Conservation (phyloP, 2,797 vertebrate genomes). For the Spheniscus humboldti region DNA sequence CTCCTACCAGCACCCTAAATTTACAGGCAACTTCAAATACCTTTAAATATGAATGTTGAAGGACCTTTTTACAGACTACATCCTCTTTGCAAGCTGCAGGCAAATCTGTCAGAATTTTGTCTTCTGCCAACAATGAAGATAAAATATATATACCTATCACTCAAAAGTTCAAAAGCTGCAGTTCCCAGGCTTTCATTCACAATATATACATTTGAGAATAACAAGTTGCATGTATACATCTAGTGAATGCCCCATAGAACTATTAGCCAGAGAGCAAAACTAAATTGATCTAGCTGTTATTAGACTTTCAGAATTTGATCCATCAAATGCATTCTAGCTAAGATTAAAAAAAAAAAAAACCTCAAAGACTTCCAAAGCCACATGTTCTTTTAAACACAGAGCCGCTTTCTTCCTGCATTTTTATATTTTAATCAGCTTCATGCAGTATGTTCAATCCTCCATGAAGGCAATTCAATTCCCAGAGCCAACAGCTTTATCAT, state of each 20-base stretch:
- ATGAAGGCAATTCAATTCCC: constrained; percentile 12
- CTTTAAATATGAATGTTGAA: constrained; percentile 8
- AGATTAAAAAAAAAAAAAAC: not conserved
- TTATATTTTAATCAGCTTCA: constrained; percentile 45
- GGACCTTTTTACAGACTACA: constrained; percentile 14
- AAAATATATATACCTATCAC: not conserved
- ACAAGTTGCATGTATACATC: not conserved
- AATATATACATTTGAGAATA: not conserved
- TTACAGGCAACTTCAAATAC: constrained; percentile 11
- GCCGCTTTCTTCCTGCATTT: not conserved
- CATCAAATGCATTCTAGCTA: not conserved
- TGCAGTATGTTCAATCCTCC: not conserved
- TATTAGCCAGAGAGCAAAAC: not conserved
- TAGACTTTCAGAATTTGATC: not conserved
- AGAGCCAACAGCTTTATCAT: not conserved
- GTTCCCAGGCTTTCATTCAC: constrained; percentile 16
- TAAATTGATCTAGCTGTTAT: not conserved
- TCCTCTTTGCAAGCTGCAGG: not conserved
- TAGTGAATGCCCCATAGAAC: not conserved
- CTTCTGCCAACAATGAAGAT: constrained; percentile 9
- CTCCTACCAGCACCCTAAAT: constrained; percentile 26
- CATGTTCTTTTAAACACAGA: constrained; percentile 10
- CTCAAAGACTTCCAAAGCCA: not conserved
- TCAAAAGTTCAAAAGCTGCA: not conserved
- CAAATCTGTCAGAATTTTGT: constrained; percentile 29